Evolutionary conservation across 2,113 vertebrate genomes (phyloP), one percentile per base, ranked within the genome.

Genomic region (Gymnarchus niloticus): DNA sequence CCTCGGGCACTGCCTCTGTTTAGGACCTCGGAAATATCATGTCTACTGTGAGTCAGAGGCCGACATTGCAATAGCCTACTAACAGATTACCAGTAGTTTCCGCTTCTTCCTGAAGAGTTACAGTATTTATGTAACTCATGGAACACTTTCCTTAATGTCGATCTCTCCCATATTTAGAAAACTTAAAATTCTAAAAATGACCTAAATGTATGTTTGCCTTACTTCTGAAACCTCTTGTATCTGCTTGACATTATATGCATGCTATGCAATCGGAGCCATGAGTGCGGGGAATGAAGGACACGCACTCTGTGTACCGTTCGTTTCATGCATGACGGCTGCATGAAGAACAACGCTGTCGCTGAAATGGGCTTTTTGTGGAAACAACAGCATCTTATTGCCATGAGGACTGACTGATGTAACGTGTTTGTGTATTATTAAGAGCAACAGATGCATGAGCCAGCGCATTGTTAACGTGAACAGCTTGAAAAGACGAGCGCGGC

Each of bases 1-100:
- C 81, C 85, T 88, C 86, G 37, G 86, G 89, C 87, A 84, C 86
- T 85, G 84, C 82, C 85, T 78, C 89, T 85, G 86, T 86, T 85
- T 87, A 52, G 87, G 88, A 83, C 89, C 83, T 86, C 54, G 81
- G 51, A 33, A 83, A 46, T 88, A 87, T 89, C 87, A 87, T 84
- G 17, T 89, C 89, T 61, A 1, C 85, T 81, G 86, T 89, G 87
- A 86, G 83, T 86, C 86, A 56, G 4, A 23, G 10, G 48, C 37
- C 83, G 21, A 48, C 14, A 69, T 52, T 59, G 81, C 89, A 87
- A 91, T 88, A 76, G 37, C 9, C 23, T 10, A 84, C n/a, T 25
- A 44, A 3, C 14, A 49, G 83, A 19, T 17, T 37, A 48, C 21
- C 44, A 61, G n/a, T n/a, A n/a, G n/a, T 49, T 7, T 80, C 23